A percentile compares a stretch with the other conserved stretches of the same genome.
These are phyloP conservation scores for Anastrepha obliqua DNA, from an alignment of 1,140 invertebrate species.

Conservation along the genomic window DNA sequence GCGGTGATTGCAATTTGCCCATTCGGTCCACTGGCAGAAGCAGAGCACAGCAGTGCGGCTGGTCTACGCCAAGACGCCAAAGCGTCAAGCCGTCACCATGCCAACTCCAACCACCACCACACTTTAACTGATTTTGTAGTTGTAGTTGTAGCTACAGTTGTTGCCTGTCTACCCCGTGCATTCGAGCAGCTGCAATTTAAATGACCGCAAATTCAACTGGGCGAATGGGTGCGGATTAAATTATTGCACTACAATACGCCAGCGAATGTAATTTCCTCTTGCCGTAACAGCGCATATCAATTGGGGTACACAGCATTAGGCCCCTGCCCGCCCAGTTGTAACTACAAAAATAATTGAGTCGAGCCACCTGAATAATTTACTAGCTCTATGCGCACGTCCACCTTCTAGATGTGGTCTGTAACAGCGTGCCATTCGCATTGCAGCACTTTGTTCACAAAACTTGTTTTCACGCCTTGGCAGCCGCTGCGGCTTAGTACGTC, in stretches of 20 bases:
- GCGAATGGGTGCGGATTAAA: conserved; percentile 38
- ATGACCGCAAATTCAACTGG: conserved; percentile 50
- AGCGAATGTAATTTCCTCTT: conserved; percentile 40
- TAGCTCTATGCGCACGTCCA: not conserved
- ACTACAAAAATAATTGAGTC: conserved; percentile 48
- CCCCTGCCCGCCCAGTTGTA: conserved; percentile 13
- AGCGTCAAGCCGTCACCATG: not conserved
- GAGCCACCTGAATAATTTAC: conserved; percentile 46
- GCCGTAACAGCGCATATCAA: conserved; percentile 14
- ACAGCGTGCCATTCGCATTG: not conserved
- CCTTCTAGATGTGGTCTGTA: not conserved
- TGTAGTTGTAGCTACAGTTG: not conserved
- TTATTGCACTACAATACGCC: conserved; percentile 31
- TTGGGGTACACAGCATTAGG: not conserved
- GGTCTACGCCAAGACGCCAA: not conserved
- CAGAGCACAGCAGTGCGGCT: conserved; percentile 1
- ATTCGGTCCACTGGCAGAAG: conserved; percentile 10
- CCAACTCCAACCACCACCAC: not conserved
- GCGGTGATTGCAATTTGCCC: conserved; percentile 51
- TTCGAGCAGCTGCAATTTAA: conserved; percentile 53
- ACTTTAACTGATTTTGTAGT: not conserved
- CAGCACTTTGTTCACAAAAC: conserved; percentile 13
- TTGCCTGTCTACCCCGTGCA: not conserved
- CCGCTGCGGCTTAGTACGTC: not conserved
- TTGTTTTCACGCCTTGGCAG: not conserved